phyloP scores from a whole-genome alignment of 2,113 vertebrate species.

The Vicugna pacos region DNA sequence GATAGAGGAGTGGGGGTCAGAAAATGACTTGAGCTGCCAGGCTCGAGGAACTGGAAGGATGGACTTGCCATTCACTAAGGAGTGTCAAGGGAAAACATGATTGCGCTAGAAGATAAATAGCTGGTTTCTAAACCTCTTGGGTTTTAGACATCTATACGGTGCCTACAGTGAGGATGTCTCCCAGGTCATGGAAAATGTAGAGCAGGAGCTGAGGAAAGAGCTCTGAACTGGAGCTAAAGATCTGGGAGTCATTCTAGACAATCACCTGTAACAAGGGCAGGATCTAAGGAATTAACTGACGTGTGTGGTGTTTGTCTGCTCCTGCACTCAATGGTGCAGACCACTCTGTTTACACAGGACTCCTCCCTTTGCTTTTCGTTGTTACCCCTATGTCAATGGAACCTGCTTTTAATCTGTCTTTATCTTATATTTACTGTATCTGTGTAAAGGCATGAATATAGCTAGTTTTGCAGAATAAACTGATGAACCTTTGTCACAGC shows the following conservation, averaged over 20 bases:
- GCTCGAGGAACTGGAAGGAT: not conserved
- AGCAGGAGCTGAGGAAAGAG: not conserved
- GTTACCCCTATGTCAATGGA: not conserved
- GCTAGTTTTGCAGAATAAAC: not conserved
- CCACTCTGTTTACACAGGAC: not conserved
- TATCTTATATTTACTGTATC: not conserved
- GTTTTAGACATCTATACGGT: not conserved
- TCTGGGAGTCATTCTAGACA: not conserved
- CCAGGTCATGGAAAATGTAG: not conserved
- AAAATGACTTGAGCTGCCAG: constrained; percentile 13
- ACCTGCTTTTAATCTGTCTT: not conserved
- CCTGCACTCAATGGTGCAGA: not conserved
- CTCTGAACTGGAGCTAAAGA: not conserved
- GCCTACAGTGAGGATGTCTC: not conserved
- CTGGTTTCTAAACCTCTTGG: not conserved
- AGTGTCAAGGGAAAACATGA: not conserved
- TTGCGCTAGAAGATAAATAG: not conserved
- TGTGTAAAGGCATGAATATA: not conserved
- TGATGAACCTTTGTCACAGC: not conserved
- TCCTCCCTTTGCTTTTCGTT: not conserved
- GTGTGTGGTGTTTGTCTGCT: not conserved
- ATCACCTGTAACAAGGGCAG: not conserved
- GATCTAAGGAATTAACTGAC: too few species aligned
- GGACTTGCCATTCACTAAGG: not conserved
- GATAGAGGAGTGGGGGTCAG: not conserved